Evolutionary conservation across 2,797 vertebrate species (phyloP).

Genomic region (Columba guinea): DNA sequence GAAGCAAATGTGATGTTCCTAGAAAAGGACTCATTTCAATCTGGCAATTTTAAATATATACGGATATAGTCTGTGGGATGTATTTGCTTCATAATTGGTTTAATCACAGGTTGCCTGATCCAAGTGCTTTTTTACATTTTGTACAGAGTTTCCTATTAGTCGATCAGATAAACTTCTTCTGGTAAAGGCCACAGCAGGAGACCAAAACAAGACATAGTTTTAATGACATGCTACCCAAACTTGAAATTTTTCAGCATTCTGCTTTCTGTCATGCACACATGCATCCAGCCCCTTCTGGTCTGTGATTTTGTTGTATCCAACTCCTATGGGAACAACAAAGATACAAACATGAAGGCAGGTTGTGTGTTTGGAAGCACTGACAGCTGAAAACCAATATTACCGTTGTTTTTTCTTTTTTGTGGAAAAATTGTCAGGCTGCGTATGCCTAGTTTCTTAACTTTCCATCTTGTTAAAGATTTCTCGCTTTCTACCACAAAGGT

Average conservation of each 20-base stretch:
- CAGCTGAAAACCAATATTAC: background rate
- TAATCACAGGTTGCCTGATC: background rate
- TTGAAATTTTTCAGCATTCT: background rate
- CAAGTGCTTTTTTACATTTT: background rate
- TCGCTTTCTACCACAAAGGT: background rate
- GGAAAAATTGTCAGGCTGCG: background rate
- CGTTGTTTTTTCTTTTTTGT: background rate
- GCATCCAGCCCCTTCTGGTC: background rate
- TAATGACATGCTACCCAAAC: background rate
- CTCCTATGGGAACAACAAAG: background rate
- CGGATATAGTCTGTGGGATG: background rate
- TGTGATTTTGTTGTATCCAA: background rate
- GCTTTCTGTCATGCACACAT: background rate
- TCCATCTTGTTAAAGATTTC: background rate
- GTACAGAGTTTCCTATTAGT: background rate
- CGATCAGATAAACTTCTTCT: background rate
- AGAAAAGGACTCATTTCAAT: conserved; percentile 33
- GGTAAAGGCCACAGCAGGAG: background rate
- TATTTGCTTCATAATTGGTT: conserved; percentile 26
- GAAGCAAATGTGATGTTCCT: background rate
- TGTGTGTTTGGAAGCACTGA: background rate
- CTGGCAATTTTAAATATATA: conserved; percentile 12
- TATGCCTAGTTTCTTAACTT: background rate
- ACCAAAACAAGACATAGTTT: background rate
- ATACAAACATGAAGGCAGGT: background rate